Base-by-base conservation (phyloP, 1,140 invertebrate genomes). In the Leguminivora glycinivorella region DNA sequence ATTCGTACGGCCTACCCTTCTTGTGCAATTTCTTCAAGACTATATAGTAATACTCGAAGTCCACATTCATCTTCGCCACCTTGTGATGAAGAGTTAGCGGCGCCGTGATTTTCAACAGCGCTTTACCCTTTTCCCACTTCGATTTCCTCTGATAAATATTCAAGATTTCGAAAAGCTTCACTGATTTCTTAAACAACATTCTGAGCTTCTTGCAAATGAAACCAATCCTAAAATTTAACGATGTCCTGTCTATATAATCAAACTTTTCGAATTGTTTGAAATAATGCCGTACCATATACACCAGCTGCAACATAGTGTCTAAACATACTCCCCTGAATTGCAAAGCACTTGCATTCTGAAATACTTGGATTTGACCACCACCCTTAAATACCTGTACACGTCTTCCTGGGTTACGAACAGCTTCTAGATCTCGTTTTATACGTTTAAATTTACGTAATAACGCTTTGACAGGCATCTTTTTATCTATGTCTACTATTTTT, bases 51-150 rank as follows among this genome's bases (percentile, higher is more conserved):
- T 52, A 52, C 4, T 52, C 47, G n/a, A 52, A 52, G 19, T 52
- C 47, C 17, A 52, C 47, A 6, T 52, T 6, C 5, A 17, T n/a
- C n/a, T 52, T 52, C 2, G 47, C 47, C 0, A 52, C 47, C n/a
- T 22, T 52, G 17, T 52, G 47, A 17, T 52, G 47, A 2, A 52
- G 47, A 19, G 1, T 19, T 4, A 52, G 17, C 1, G 19, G 47
- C n/a, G 17, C 47, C 17, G 7, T 9, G 1, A 17, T 6, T 19
- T 0, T 7, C 1, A 9, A 0, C 7, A 0, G 0, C 0, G 5
- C 47, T 17, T 19, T 19, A 19, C 22, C 4, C 14, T 0, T 2
- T n/a, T n/a, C n/a, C n/a, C n/a, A n/a, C n/a, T n/a, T n/a, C n/a
- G n/a, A n/a, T n/a, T 52, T 52, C 19, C 9, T 52, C 47, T 52